A percentile compares a stretch with the other conserved stretches of the same genome.
phyloP scores from a whole-genome alignment of 2,113 vertebrate genomes.

The Athene cunicularia region DNA sequence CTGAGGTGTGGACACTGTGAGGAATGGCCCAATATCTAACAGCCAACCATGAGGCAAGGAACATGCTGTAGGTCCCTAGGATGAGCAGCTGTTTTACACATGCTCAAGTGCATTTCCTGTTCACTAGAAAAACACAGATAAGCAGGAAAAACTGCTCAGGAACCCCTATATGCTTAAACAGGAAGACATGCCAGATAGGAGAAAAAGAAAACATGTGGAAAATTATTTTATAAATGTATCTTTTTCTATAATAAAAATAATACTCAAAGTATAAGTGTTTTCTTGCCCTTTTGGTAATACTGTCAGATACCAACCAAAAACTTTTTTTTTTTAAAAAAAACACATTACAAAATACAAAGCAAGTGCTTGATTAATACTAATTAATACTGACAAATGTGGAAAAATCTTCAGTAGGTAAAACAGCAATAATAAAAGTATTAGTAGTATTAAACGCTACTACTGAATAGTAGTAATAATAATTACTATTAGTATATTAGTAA shows the following conservation, averaged over 20 bases:
- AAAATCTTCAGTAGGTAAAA: not conserved
- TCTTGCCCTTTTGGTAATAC: not conserved
- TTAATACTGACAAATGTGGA: not conserved
- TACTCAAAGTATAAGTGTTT: not conserved
- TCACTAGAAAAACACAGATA: not conserved
- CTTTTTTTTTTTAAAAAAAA: not conserved
- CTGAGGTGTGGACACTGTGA: not conserved
- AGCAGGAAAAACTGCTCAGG: not conserved
- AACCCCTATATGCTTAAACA: not conserved
- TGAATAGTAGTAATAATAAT: not conserved
- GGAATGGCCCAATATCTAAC: not conserved
- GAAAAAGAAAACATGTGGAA: not conserved
- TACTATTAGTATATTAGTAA: no score
- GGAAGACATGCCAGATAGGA: not conserved
- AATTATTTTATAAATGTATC: not conserved
- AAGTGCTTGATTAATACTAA: not conserved
- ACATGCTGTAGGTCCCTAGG: not conserved
- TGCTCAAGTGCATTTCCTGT: not conserved
- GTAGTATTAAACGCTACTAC: not conserved
- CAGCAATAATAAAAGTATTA: not conserved
- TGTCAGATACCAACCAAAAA: not conserved
- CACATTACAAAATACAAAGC: not conserved
- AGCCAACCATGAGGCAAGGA: not conserved
- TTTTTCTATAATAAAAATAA: not conserved
- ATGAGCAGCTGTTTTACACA: not conserved